Conservation (phyloP, 1,140 invertebrate genomes). For the Paralvinella palmiformis region DNA sequence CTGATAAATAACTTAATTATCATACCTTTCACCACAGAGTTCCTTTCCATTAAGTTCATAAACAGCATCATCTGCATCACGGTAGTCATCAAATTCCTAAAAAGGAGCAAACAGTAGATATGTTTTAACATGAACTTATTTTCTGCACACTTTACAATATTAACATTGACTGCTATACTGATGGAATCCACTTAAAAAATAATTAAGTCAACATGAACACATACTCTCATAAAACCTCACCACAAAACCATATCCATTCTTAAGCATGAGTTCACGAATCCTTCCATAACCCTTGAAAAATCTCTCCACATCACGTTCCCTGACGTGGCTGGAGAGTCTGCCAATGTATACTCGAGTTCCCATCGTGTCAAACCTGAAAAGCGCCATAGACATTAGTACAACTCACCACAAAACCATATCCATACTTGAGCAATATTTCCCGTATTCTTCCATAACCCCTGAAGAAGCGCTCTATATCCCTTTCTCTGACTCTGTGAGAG, state of each 20-base stretch:
- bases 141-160: too few relatives aligned
- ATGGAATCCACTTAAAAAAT: too few relatives aligned
- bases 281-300: slow-evolving; percentile 97
- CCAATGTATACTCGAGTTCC: slow-evolving; percentile 87
- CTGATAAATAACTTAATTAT: too few relatives aligned
- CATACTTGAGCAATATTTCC: slow-evolving; percentile 96
- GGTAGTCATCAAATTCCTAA: slow-evolving; percentile 95
- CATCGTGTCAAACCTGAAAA: slow-evolving; percentile 26
- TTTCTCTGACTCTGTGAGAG: slow-evolving; percentile 29
- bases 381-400: not conserved
- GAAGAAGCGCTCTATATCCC: slow-evolving; percentile 96
- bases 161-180: too few relatives aligned
- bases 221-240: slow-evolving; percentile 46
- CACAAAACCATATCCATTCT: slow-evolving; percentile 99
- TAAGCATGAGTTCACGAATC: slow-evolving; percentile 92
- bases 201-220: too few relatives aligned
- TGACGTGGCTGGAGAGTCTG: slow-evolving; percentile 77
- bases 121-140: too few relatives aligned
- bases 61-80: slow-evolving; percentile 97
- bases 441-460: slow-evolving; percentile 92
- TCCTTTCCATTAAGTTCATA: slow-evolving; percentile 98
- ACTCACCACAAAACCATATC: slow-evolving; percentile 88
- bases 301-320: slow-evolving; percentile 93
- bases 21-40: slow-evolving; percentile 85
- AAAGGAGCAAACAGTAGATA: too few relatives aligned